Base-by-base conservation (phyloP, 2,797 vertebrate species). In the Syngnathus acus region DNA sequence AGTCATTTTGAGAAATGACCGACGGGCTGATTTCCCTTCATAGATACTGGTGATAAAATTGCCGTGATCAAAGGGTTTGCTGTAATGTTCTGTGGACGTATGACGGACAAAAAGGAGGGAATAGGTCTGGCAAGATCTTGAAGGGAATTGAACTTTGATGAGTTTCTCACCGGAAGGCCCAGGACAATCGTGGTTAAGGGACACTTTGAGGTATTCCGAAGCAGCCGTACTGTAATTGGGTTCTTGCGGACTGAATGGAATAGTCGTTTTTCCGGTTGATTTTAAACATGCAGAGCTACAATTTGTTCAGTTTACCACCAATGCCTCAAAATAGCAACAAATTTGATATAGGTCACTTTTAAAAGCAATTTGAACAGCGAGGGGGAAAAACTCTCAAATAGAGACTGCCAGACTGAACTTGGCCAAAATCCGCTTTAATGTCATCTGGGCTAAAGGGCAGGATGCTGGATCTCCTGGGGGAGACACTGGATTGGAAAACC, bases 111-210 rank as follows among this genome's bases (percentile, higher is more conserved):
- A 53, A 9, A n/a, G 38, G 1, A 19, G 16, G n/a, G 57, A 19
- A 6, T 39, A 17, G 17, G 4, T 60, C 4, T n/a, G 7, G 10
- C 4, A 11, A 61, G 39, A 43, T 13, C 59, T 21, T 13, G 59
- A 43, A 23, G 59, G 59, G 17, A 61, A 61, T 61, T 61, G 39
- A 61, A 61, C 59, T 61, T 42, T 42, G 39, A 61, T 42, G 39
- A 61, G 59, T 61, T 61, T 61, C 59, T 61, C 59, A 11, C 37
- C 38, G 19, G 32, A 58, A 39, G 57, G n/a, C 50, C 9, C 50
- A 21, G n/a, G 39, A 43, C 59, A 61, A 61, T 21, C 11, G 19
- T 21, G 39, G 19, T 42, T 39, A 42, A 10, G 23, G 19, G 39
- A 21, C 58, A 42, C 26, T 7, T 26, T 26, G 19, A 40, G 39